Evolutionary conservation across 2,888 invertebrate genomes (phyloP).

Genomic region (Cheilosia scutellata): DNA sequence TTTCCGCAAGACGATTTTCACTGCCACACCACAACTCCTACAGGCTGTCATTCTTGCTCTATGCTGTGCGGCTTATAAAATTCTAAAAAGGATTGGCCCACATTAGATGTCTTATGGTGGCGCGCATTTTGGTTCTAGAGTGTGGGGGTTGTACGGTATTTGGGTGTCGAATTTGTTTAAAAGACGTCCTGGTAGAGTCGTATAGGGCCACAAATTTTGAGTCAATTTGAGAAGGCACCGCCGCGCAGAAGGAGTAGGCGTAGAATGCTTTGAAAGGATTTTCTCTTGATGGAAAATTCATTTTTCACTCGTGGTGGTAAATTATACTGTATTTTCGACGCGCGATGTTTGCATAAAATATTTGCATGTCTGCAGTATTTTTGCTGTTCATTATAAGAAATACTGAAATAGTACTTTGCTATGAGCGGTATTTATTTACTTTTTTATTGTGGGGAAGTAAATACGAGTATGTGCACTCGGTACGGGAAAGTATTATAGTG

Average conservation of each 20-base stretch:
- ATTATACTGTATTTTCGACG: slow-evolving; percentile 63
- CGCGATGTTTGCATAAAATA: slow-evolving; percentile 69
- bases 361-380: slow-evolving; percentile 72
- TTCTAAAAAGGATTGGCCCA: slow-evolving; percentile 76
- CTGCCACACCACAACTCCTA: slow-evolving; percentile 52
- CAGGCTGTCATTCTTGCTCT: slow-evolving; percentile 59
- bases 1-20: slow-evolving; percentile 64
- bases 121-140: background rate
- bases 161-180: slow-evolving; percentile 64
- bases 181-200: slow-evolving; percentile 51
- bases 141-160: slow-evolving; percentile 1
- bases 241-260: background rate
- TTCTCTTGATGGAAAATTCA: slow-evolving; percentile 44
- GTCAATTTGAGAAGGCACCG: slow-evolving; percentile 29
- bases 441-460: slow-evolving; percentile 15
- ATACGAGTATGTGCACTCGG: background rate
- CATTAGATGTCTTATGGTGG: slow-evolving; percentile 62
- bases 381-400: slow-evolving; percentile 58
- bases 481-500: too few relatives aligned
- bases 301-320: slow-evolving; percentile 64
- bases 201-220: slow-evolving; percentile 51
- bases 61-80: slow-evolving; percentile 70
- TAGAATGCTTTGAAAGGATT: slow-evolving; percentile 52
- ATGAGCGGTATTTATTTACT: slow-evolving; percentile 36
- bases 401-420: slow-evolving; percentile 32